phyloP scores from a whole-genome alignment of 2,888 invertebrate genomes.

The Andricus quercusramuli region DNA sequence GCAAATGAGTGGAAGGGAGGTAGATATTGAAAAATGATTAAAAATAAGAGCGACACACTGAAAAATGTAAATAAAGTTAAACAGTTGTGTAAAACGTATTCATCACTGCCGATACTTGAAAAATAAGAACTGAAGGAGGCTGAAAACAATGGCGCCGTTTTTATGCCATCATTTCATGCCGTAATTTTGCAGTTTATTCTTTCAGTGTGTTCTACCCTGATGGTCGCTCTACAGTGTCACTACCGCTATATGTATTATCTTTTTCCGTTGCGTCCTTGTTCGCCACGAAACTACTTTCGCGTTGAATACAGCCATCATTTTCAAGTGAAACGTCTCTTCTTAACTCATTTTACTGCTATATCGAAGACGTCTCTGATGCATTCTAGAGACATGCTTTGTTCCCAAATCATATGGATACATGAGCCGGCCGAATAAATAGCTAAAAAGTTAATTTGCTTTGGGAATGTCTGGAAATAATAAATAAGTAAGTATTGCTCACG shows the following conservation, averaged over 20 bases:
- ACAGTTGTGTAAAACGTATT: not conserved
- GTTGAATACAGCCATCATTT: not conserved
- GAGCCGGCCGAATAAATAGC: not conserved
- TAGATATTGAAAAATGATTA: no score
- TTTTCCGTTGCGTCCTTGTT: not conserved
- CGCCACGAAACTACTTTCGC: not conserved
- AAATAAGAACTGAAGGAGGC: not conserved
- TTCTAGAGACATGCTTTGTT: not conserved
- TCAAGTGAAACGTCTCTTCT: not conserved
- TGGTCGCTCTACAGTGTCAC: not conserved
- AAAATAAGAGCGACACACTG: no score
- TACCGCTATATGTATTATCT: not conserved
- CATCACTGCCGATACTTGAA: not conserved
- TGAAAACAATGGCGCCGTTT: not conserved
- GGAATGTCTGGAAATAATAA: no score
- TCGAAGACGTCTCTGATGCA: not conserved
- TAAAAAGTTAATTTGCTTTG: no score
- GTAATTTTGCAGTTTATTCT: not conserved
- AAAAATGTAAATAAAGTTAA: no score
- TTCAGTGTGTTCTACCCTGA: not conserved
- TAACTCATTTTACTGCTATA: not conserved
- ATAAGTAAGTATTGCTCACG: no score
- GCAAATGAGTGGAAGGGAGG: no score
- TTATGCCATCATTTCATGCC: not conserved
- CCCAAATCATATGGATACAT: not conserved